phyloP scores from a whole-genome alignment of 2,888 invertebrate genomes.

The Orthonevra nobilis region DNA sequence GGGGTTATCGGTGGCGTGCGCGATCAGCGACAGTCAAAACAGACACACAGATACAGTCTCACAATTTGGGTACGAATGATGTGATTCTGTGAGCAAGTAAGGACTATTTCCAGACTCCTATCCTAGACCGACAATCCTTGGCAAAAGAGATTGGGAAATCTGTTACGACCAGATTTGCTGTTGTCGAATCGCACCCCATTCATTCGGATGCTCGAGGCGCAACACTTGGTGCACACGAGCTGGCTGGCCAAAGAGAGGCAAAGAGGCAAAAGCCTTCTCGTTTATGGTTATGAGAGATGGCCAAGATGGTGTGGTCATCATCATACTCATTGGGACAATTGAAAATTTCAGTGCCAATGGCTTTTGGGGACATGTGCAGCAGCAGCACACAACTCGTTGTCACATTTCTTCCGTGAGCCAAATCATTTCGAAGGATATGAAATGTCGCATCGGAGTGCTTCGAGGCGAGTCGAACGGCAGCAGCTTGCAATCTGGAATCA shows the following conservation, averaged over 20 bases:
- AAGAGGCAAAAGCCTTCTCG: constrained; percentile 36
- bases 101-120: too few relatives aligned
- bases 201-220: constrained; percentile 16
- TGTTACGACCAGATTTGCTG: constrained; percentile 36
- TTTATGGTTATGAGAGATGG: constrained; percentile 61
- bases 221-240: background rate
- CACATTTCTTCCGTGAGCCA: constrained; percentile 39
- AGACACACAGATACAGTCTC: constrained; percentile 8
- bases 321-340: constrained; percentile 63
- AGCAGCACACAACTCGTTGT: constrained; percentile 3
- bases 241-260: background rate
- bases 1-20: constrained; percentile 61
- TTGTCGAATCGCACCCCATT: constrained; percentile 36
- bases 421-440: constrained; percentile 52
- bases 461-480: background rate
- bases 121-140: too few relatives aligned
- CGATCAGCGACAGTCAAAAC: constrained; percentile 34
- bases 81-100: too few relatives aligned
- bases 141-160: constrained; percentile 43
- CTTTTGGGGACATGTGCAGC: constrained; percentile 13
- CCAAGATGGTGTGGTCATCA: too few relatives aligned
- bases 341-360: constrained; percentile 49
- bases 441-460: constrained; percentile 11
- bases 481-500: constrained; percentile 43
- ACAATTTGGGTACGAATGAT: too few relatives aligned